A percentile compares a stretch with the other conserved stretches of the same genome.
phyloP scores from a whole-genome alignment of 2,113 vertebrate species.

The cattle (Bos taurus) region DNA sequence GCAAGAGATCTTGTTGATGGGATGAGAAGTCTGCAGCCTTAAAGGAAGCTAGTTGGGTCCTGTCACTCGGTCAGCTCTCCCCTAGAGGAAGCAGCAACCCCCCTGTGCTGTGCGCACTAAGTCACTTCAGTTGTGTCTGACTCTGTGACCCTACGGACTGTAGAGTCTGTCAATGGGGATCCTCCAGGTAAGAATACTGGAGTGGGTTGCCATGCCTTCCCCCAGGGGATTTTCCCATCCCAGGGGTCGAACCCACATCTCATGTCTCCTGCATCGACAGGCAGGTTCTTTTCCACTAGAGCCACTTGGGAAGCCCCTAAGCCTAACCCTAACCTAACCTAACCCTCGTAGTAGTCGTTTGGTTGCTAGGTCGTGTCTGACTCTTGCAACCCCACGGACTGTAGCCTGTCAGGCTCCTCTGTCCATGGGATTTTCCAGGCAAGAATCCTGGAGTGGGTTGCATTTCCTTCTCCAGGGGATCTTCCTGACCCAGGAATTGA shows the following conservation, averaged over 20 bases:
- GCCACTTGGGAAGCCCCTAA: not conserved
- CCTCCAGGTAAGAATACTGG: not conserved
- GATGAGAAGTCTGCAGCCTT: not conserved
- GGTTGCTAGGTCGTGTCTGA: not conserved
- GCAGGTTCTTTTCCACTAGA: not conserved
- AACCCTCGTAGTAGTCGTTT: not conserved
- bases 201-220: not conserved
- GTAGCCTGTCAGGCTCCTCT: not conserved
- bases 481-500: not conserved
- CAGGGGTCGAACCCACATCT: not conserved
- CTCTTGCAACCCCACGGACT: not conserved
- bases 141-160: not conserved
- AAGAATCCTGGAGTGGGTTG: not conserved
- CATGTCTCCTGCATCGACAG: not conserved
- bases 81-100: not conserved
- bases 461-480: not conserved
- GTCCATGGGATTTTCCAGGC: not conserved
- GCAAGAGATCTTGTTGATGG: not conserved
- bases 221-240: not conserved
- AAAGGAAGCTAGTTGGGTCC: not conserved
- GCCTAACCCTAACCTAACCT: not conserved
- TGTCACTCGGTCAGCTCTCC: too few species aligned
- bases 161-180: not conserved
- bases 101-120: fast-evolving
- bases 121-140: not conserved